Percentiles rank a stretch among this genome's conserved stretches.
Conservation (phyloP, 2,888 invertebrate genomes). For the Oscheius sp. region DNA sequence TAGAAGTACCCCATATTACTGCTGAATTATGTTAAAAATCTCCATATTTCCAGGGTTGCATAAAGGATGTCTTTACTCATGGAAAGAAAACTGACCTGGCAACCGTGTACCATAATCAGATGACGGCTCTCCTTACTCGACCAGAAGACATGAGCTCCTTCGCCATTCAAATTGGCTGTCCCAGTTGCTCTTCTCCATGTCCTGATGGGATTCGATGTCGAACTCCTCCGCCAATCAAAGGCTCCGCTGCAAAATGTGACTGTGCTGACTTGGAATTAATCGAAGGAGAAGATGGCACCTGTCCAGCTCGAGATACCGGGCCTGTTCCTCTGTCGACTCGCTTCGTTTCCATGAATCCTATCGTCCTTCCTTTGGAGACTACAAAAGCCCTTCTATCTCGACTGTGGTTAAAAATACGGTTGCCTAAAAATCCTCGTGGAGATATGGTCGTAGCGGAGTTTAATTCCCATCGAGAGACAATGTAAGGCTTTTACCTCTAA, state of each 20-base stretch:
- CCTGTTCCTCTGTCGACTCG: slow-evolving; percentile 47
- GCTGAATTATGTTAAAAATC: not conserved
- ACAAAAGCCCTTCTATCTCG: slow-evolving; percentile 47
- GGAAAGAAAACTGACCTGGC: slow-evolving; percentile 47
- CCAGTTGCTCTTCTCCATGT: slow-evolving; percentile 41
- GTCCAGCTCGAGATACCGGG: slow-evolving; percentile 35
- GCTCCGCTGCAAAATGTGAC: slow-evolving; percentile 41
- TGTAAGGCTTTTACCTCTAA: slow-evolving; percentile 38
- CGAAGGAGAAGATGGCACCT: slow-evolving; percentile 38
- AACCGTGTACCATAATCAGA: slow-evolving; percentile 45
- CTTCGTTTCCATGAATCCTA: slow-evolving; percentile 42
- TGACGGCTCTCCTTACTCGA: slow-evolving; percentile 40
- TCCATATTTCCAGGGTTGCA: slow-evolving; percentile 48
- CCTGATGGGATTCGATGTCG: slow-evolving; percentile 42
- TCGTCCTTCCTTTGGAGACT: slow-evolving; percentile 47
- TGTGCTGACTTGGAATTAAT: slow-evolving; percentile 49
- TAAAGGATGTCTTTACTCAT: slow-evolving; percentile 53
- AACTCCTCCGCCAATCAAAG: slow-evolving; percentile 39
- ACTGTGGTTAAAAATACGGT: slow-evolving; percentile 51
- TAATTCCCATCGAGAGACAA: slow-evolving; percentile 53
- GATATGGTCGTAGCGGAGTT: slow-evolving; percentile 48
- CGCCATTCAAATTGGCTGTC: slow-evolving; percentile 45
- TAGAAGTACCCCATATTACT: no score
- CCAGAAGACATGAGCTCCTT: slow-evolving; percentile 43
- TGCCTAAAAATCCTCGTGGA: slow-evolving; percentile 43